A percentile compares a stretch with the other conserved stretches of the same genome.
Conservation (phyloP, 1,140 invertebrate genomes). For the Prorops nasuta region DNA sequence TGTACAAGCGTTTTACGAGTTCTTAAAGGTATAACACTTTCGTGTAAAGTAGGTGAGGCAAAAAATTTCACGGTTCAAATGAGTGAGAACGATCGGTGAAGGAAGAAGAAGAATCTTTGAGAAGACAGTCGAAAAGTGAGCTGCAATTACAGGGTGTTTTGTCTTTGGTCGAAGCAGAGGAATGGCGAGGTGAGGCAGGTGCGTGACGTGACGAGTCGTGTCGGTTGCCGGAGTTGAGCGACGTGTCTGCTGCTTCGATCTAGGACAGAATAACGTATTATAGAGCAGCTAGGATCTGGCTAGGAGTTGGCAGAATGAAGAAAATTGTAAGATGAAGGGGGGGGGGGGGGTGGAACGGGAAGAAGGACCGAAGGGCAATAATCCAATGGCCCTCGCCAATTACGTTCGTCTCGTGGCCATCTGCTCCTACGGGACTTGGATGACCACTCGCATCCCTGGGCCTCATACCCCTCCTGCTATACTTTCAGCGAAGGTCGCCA, state of each 20-base stretch:
- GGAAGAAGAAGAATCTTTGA: too few relatives aligned
- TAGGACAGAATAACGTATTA: too few relatives aligned
- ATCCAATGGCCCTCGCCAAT: slow-evolving; percentile 46
- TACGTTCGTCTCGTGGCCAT: slow-evolving; percentile 49
- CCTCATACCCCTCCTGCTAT: neutral
- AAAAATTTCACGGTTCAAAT: neutral
- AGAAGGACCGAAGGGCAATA: slow-evolving; percentile 36
- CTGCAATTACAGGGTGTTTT: too few relatives aligned
- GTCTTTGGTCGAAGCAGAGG: slow-evolving; percentile 55
- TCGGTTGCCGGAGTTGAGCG: too few relatives aligned
- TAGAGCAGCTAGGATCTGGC: too few relatives aligned
- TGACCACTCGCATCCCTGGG: slow-evolving; percentile 7
- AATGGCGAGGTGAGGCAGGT: slow-evolving; percentile 18
- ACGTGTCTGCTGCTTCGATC: too few relatives aligned
- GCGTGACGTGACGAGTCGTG: too few relatives aligned
- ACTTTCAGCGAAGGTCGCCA: neutral
- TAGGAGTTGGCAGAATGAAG: neutral
- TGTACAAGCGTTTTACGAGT: too few relatives aligned
- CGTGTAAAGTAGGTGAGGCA: neutral
- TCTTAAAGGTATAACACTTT: too few relatives aligned
- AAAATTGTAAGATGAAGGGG: neutral
- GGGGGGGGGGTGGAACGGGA: neutral
- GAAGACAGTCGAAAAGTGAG: too few relatives aligned
- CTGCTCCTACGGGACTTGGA: slow-evolving; percentile 35
- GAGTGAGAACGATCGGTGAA: too few relatives aligned